These are phyloP conservation scores for Drosophila littoralis DNA, from an alignment of 1,140 invertebrate species.

Conservation along the genomic window DNA sequence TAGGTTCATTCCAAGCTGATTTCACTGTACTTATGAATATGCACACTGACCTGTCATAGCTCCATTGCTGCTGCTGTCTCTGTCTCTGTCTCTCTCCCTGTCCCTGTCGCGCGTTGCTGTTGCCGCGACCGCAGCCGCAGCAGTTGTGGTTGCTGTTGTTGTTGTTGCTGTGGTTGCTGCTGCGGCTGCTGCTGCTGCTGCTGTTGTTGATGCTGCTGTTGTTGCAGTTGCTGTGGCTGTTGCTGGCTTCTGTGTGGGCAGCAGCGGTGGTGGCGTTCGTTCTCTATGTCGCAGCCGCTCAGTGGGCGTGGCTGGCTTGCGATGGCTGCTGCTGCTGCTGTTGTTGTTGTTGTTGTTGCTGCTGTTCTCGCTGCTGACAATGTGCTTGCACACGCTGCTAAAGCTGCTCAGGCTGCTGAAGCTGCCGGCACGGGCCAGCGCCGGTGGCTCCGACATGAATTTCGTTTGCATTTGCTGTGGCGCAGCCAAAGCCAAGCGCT, in stretches of 20 bases:
- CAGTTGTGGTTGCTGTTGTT: slow-evolving; percentile 28
- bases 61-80: slow-evolving; percentile 59
- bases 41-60: slow-evolving; percentile 77
- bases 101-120: slow-evolving; percentile 36
- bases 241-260: slow-evolving; percentile 51
- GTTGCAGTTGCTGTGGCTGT: slow-evolving; percentile 30
- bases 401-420: slow-evolving; percentile 64
- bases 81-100: slow-evolving; percentile 24
- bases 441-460: slow-evolving; percentile 66
- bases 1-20: background rate
- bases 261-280: slow-evolving; percentile 50
- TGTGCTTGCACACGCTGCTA: slow-evolving; percentile 60
- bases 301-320: slow-evolving; percentile 44
- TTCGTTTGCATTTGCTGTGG: slow-evolving; percentile 43
- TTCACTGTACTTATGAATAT: slow-evolving; percentile 43
- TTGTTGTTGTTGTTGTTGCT: slow-evolving; percentile 24
- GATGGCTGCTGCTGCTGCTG: slow-evolving; percentile 24
- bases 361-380: slow-evolving; percentile 37
- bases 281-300: slow-evolving; percentile 20
- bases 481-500: slow-evolving; percentile 51
- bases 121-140: slow-evolving; percentile 37
- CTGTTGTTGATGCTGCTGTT: slow-evolving; percentile 14
- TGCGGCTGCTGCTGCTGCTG: slow-evolving; percentile 33
- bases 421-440: slow-evolving; percentile 65
- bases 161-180: slow-evolving; percentile 24